Base-by-base conservation (phyloP, 1,140 invertebrate genomes). In the Mactra quadrangularis region DNA sequence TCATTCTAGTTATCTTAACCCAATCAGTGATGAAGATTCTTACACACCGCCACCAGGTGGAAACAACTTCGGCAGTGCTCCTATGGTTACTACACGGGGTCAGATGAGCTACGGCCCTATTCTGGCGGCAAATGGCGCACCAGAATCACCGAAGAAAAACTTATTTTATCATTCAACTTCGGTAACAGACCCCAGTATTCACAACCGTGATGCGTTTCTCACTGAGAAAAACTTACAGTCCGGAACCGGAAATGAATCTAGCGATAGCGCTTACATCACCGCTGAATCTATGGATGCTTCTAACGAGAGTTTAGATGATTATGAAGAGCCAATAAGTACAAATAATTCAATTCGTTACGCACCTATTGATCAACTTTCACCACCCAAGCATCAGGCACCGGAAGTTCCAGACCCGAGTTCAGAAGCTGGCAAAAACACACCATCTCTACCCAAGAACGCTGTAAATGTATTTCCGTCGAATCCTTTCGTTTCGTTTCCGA, bases 71-170 rank as follows among this genome's bases (percentile, higher is more conserved):
- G 9, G 9, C 1, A 52, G 13, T 31, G 41, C 27, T 38, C 50
- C 77, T 7, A n/a, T 35, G 6, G 27, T 38, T 1, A 81, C 77
- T 9, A 81, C 77, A 19, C 64, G 77, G 3, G 77, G 77, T 35
- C 77, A 81, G 31, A 25, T 81, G 19, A 81, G 66, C 22, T 81
- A 81, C 35, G 77, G 77, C 27, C 77, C 77, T 33, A 81, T 81
- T 9, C 52, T 81, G 1, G 77, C 77, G 0, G 77, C 77, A 3
- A 81, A 81, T 50, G 27, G 22, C 13, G 38, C 7, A 31, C 9
- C 35, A 7, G 64, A 41, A 27, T 41, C 38, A 15, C 27, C 59
- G 17, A 75, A 75, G 11, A 75, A 75, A 6, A 22, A 60, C 53
- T 31, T 60, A n/a, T 75, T 75, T 70, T 81, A 81, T 29, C 45